Base-by-base conservation (phyloP, 2,888 invertebrate species). In the Eupithecia pulchellata region DNA sequence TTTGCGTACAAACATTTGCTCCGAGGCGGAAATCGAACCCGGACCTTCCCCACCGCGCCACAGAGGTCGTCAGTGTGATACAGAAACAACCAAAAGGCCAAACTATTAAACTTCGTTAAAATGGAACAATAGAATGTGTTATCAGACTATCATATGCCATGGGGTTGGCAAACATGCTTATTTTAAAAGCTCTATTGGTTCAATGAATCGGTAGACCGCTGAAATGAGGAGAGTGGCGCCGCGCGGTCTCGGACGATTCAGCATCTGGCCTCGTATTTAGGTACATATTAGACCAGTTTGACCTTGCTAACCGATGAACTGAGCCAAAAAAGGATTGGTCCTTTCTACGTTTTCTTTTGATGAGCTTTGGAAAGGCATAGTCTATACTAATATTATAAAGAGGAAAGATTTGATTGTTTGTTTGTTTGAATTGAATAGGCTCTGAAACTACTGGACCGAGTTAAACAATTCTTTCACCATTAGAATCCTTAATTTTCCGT, bases 121-220 rank as follows among this genome's bases (percentile, higher is more conserved):
- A 47, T 47, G 58, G 68, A 67, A 75, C 68, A 73, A 73, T 67
- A 73, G 71, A 76, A 73, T 74, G 74, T 70, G 74, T 73, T 74
- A 66, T 73, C 67, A 70, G 67, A 79, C 79, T 79, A 81, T 79
- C 83, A 81, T 84, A 80, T 30, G n/a, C 58, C 58, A 80, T 79
- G 82, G 81, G 81, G 82, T 78, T 77, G 74, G 74, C 80, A 81
- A 85, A 85, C 83, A 86, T 89, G 84, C 88, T 89, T 86, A 88
- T 87, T 84, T 85, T 88, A 85, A 86, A 87, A 82, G 86, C 83
- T 81, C 81, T 86, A 89, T 89, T 86, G 88, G 87, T 88, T 86
- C 86, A 88, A 86, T 89, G 86, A 88, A 89, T 78, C 86, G 87
- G 86, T 84, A 74, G 75, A 83, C 87, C 88, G 78, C 84, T 79